Conservation (phyloP, 2,797 vertebrate genomes). For the Amniataba percoides region DNA sequence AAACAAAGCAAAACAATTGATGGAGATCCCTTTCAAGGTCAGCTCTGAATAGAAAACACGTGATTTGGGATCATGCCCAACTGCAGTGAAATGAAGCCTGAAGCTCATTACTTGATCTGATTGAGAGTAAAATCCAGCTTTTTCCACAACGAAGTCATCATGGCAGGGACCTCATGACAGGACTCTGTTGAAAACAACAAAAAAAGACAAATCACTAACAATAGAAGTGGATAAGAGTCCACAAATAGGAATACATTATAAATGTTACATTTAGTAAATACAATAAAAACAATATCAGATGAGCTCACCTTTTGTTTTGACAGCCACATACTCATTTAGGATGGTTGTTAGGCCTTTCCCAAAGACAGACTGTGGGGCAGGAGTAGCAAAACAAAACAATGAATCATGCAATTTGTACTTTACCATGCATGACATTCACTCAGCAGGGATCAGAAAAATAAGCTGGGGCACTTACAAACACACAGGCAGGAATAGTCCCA, state of each 20-base stretch:
- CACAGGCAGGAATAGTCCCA: conserved; percentile 94
- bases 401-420: neutral
- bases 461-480: conserved; percentile 89
- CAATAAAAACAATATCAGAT: neutral
- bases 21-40: neutral
- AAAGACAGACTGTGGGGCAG: conserved; percentile 92
- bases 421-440: neutral
- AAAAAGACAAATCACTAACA: conserved; percentile 6
- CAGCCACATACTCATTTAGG: conserved; percentile 95
- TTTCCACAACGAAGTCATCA: conserved; percentile 98
- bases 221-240: neutral
- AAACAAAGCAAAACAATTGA: neutral
- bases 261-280: neutral
- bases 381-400: neutral
- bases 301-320: conserved; percentile 94
- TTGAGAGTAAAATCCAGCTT: conserved; percentile 97
- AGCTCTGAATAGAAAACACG: neutral
- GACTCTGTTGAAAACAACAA: conserved; percentile 75
- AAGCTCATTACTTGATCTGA: conserved; percentile 92
- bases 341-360: conserved; percentile 96
- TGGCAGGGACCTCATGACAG: conserved; percentile 88
- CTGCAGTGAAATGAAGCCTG: neutral
- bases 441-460: too few relatives aligned
- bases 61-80: neutral
- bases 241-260: neutral